Evolutionary conservation across 2,888 invertebrate genomes (phyloP).

Genomic region (Sinhomidia bicolor): DNA sequence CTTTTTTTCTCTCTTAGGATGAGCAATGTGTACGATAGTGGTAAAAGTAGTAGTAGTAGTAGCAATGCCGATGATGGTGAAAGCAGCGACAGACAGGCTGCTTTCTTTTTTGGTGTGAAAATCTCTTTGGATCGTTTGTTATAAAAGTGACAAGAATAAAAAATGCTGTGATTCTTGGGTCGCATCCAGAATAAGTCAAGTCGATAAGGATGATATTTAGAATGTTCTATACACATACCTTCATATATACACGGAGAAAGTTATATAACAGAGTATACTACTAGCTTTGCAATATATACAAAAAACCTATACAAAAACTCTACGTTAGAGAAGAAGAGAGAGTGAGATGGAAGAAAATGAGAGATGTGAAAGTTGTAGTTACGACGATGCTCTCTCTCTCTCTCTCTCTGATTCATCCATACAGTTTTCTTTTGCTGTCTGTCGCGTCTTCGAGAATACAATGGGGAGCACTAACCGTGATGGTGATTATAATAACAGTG

Average conservation of each 20-base stretch:
- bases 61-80: not conserved
- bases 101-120: conserved; percentile 56
- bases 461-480: conserved; percentile 48
- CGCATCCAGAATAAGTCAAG: conserved; percentile 57
- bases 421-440: conserved; percentile 1
- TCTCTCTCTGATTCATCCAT: too few relatives aligned
- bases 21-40: not conserved
- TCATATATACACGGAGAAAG: not conserved
- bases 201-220: conserved; percentile 59
- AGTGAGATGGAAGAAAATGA: not conserved
- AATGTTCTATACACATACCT: not conserved
- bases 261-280: too few relatives aligned
- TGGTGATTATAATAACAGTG: conserved; percentile 47
- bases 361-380: not conserved
- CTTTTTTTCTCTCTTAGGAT: not conserved
- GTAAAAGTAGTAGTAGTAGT: not conserved
- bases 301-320: too few relatives aligned
- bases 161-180: conserved; percentile 75
- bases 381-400: not conserved
- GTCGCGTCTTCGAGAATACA: conserved; percentile 13
- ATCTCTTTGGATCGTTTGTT: conserved; percentile 77
- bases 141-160: conserved; percentile 77
- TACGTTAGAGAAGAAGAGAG: not conserved
- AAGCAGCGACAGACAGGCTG: conserved; percentile 8
- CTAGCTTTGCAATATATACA: too few relatives aligned